Conservation (phyloP, 64 coral and sea anemone genomes). For the Pocillopora damicornis region DNA sequence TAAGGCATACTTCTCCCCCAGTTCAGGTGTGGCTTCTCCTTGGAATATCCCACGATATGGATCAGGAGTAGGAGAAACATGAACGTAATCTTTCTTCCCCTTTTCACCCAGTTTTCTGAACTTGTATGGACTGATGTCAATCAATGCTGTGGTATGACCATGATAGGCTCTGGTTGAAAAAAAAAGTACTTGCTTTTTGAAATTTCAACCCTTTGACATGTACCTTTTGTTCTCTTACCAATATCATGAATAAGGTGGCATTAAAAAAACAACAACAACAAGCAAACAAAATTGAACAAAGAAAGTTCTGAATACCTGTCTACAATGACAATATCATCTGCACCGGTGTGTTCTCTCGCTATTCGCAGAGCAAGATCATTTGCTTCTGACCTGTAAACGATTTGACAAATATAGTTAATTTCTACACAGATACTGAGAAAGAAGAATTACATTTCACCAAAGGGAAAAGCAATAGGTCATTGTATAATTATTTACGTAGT, state of each 20-base stretch:
- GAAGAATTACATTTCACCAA: too few species aligned
- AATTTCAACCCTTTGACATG: too few species aligned
- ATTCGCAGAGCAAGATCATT: slow-evolving; percentile 96
- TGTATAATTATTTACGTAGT: too few species aligned
- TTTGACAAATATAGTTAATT: not conserved
- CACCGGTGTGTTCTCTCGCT: slow-evolving; percentile 68
- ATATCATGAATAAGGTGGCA: too few species aligned
- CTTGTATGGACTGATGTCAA: slow-evolving; percentile 92
- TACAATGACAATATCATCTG: slow-evolving; percentile 75
- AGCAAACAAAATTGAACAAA: not conserved
- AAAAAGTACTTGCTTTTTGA: not conserved
- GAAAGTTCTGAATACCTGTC: slow-evolving; percentile 51
- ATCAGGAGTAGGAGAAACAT: slow-evolving; percentile 79
- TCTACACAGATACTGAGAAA: not conserved
- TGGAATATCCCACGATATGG: slow-evolving; percentile 81
- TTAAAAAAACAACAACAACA: too few species aligned
- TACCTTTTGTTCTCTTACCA: too few species aligned
- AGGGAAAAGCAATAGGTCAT: too few species aligned
- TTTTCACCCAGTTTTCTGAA: slow-evolving; percentile 51
- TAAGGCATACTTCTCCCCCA: slow-evolving; percentile 82
- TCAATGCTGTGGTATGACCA: slow-evolving; percentile 75
- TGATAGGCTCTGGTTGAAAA: slow-evolving; percentile 88
- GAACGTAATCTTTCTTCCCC: slow-evolving; percentile 84
- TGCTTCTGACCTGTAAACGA: slow-evolving; percentile 82
- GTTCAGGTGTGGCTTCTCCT: slow-evolving; percentile 62